Conservation (phyloP, 2,888 invertebrate species). For the Abscondita cerata region DNA sequence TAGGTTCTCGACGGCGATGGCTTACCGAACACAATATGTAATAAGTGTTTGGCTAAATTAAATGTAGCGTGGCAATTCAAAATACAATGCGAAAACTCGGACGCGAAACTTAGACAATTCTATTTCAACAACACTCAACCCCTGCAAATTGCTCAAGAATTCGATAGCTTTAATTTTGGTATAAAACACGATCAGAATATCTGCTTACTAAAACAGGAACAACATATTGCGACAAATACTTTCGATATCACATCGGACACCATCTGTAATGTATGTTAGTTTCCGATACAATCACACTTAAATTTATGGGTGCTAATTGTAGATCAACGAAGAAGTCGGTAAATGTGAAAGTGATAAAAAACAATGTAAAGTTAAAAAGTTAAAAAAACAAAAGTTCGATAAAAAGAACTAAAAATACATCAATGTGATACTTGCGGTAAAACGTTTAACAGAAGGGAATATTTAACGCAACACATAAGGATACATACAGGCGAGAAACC, state of each 20-base stretch:
- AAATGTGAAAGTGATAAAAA: slow-evolving; percentile 2
- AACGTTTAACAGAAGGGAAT: slow-evolving; percentile 53
- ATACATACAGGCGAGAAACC: slow-evolving; percentile 52
- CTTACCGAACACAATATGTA: slow-evolving; percentile 46
- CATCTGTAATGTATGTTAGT: slow-evolving; percentile 10
- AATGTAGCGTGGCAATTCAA: slow-evolving; percentile 50
- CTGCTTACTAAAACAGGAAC: slow-evolving; percentile 26
- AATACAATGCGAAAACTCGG: slow-evolving; percentile 48
- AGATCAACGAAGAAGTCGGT: neutral
- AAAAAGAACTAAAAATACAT: slow-evolving; percentile 46
- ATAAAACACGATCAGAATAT: slow-evolving; percentile 38
- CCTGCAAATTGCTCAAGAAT: slow-evolving; percentile 37
- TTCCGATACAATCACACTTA: neutral
- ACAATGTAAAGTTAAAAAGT: slow-evolving; percentile 2
- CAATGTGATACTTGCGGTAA: slow-evolving; percentile 56
- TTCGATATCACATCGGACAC: slow-evolving; percentile 18
- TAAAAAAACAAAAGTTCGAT: slow-evolving; percentile 27
- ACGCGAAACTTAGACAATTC: slow-evolving; percentile 46
- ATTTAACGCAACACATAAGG: slow-evolving; percentile 50
- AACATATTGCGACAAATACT: slow-evolving; percentile 21
- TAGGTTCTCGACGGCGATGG: slow-evolving; percentile 49
- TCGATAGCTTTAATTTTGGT: slow-evolving; percentile 36
- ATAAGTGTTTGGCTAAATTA: slow-evolving; percentile 45
- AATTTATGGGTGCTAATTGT: neutral
- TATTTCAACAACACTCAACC: slow-evolving; percentile 42